phyloP scores from a whole-genome alignment of 2,113 vertebrate species.

The Trogon surrucura region DNA sequence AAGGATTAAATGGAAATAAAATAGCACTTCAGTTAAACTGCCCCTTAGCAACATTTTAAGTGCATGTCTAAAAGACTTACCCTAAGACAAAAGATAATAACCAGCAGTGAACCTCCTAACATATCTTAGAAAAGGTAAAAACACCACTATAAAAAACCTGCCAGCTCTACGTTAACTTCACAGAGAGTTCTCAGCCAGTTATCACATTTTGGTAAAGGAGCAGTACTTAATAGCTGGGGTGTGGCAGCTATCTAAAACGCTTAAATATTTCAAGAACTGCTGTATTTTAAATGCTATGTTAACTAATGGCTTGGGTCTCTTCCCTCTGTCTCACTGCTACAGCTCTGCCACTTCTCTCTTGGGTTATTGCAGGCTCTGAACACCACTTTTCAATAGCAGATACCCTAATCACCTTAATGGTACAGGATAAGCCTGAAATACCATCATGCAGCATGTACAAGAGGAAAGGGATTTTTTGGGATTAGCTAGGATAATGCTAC shows the following conservation, averaged over 20 bases:
- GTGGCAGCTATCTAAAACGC: not conserved
- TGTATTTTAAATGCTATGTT: not conserved
- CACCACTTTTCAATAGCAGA: not conserved
- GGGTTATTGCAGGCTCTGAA: not conserved
- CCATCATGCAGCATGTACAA: not conserved
- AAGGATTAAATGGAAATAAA: not conserved
- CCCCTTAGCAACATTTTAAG: not conserved
- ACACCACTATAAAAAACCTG: not conserved
- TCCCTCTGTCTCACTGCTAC: not conserved
- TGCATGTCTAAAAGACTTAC: not conserved
- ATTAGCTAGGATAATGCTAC: conserved; percentile 15
- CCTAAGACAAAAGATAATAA: not conserved
- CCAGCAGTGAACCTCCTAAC: not conserved
- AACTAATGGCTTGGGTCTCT: not conserved
- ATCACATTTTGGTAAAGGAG: not conserved
- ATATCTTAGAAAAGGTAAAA: not conserved
- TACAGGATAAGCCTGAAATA: conserved; percentile 21
- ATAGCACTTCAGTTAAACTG: not conserved
- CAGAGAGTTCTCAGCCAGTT: not conserved
- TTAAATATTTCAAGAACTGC: not conserved
- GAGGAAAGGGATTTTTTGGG: conserved; percentile 27
- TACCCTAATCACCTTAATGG: conserved; percentile 23
- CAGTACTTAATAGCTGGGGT: not conserved
- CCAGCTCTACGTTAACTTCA: not conserved
- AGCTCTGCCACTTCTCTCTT: not conserved